A percentile compares a stretch with the other conserved stretches of the same genome.
These are phyloP conservation scores for Danaus melanippus DNA, from an alignment of 1,140 invertebrate species.

Conservation along the genomic window DNA sequence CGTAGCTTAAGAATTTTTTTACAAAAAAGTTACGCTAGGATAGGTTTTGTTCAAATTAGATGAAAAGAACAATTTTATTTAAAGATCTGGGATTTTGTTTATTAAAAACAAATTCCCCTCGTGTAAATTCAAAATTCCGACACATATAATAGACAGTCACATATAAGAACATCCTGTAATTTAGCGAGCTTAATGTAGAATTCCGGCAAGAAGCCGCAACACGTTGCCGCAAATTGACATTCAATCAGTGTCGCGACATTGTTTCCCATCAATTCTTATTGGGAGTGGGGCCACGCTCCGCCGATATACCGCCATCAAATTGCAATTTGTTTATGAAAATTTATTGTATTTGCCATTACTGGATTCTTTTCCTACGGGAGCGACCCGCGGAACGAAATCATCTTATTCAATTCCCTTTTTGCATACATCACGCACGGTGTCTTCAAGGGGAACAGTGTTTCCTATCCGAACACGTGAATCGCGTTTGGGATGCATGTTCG, in stretches of 20 bases:
- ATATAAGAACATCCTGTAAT: constrained; percentile 14
- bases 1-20: no score
- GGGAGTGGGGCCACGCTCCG: constrained; percentile 53
- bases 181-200: constrained; percentile 22
- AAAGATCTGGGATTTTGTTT: no score
- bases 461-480: constrained; percentile 68
- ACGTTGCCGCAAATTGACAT: constrained; percentile 59
- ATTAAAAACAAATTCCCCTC: no score
- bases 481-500: constrained; percentile 62
- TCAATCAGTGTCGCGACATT: constrained; percentile 67
- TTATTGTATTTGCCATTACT: constrained; percentile 72
- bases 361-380: constrained; percentile 68
- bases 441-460: constrained; percentile 53
- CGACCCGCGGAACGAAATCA: constrained; percentile 67
- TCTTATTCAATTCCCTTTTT: constrained; percentile 72
- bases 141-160: neutral
- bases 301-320: constrained; percentile 68
- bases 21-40: no score
- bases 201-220: constrained; percentile 34
- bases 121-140: no score
- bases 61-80: no score
- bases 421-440: constrained; percentile 65
- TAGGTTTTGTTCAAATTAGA: no score
- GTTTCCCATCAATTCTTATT: constrained; percentile 70
- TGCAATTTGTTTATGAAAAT: constrained; percentile 73